Base-by-base conservation (phyloP, 30 jellyfish, hydroid and myxozoan species). In the Aurelia aurita complex sp. Pacific region DNA sequence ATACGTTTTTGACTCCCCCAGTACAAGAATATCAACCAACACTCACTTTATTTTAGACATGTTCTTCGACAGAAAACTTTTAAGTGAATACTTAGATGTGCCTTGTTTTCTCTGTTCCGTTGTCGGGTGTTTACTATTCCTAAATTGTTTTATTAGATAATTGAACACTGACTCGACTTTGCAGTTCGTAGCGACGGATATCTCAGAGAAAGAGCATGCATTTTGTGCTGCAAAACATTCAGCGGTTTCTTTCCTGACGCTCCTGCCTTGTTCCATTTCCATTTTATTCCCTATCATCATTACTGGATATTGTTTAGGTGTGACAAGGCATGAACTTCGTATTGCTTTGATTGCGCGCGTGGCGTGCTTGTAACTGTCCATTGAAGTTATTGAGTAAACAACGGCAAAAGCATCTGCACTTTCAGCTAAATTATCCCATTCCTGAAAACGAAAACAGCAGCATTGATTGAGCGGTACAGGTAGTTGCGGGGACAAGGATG, bases 391-490 rank as follows among this genome's bases (percentile, higher is more conserved):
- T 7, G 96, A 80, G 72, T 86, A 91, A 82, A 91, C 89, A 29
- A 91, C 94, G 43, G 90, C 77, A 74, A 85, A 91, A 46, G 91
- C 98, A 74, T 91, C 94, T 9, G 98, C 98, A 50, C 90, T 73
- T 2, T 91, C 98, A 35, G 90, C 84, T 57, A 64, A 91, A 52
- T 68, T 18, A 2, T 85, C 95, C 96, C 96, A 91, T 1, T 73
- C 85, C 98, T 91, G 80, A 16, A 64, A 66, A 32, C 50, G 33
- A 59, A 46, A 54, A 38, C 55, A 67, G 54, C 0, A 19, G 13
- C 5, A 11, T 4, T 19, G 2, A 52, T 2, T 10, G 36, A 10
- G 8, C 13, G 2, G 6, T 5, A 43, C 10, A 43, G 11, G 54
- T 2, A 40, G 51, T 1, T 40, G 7, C 51, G 4, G 51, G 51